These are phyloP conservation scores for Myotis planiceps DNA, from an alignment of 2,797 vertebrate species.

Conservation along the genomic window DNA sequence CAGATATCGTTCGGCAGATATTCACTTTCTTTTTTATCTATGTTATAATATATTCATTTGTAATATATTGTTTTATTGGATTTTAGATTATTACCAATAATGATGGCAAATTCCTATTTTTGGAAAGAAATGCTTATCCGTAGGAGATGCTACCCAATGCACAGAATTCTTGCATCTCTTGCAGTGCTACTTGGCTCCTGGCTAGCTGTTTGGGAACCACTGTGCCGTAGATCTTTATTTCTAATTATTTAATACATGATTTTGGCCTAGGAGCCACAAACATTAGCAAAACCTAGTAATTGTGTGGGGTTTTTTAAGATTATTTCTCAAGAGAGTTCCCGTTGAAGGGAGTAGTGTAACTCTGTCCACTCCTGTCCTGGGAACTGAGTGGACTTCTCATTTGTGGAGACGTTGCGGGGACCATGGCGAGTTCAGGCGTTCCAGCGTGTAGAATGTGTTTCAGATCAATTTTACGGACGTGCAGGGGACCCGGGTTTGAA, in stretches of 20 bases:
- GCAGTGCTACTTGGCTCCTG: background rate
- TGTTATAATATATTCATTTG: background rate
- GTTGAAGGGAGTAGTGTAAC: background rate
- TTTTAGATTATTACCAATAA: slow-evolving; percentile 30
- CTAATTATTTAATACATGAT: slow-evolving; percentile 8
- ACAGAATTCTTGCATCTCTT: background rate
- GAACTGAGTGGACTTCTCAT: background rate
- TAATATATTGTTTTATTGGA: background rate
- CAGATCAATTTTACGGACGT: slow-evolving; percentile 29
- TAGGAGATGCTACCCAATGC: background rate
- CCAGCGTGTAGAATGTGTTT: background rate
- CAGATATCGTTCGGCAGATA: background rate
- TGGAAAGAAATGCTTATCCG: background rate
- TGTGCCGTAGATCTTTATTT: background rate
- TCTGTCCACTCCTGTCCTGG: background rate
- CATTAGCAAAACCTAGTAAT: background rate
- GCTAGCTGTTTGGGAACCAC: background rate
- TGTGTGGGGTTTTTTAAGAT: background rate
- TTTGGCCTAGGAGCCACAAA: background rate
- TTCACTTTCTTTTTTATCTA: background rate
- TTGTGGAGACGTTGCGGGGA: background rate
- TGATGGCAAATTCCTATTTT: background rate
- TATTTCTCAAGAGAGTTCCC: background rate
- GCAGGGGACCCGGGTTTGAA: background rate
- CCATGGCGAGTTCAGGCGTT: background rate